Conservation (phyloP, 2,113 vertebrate species). For the Nerophis ophidion region DNA sequence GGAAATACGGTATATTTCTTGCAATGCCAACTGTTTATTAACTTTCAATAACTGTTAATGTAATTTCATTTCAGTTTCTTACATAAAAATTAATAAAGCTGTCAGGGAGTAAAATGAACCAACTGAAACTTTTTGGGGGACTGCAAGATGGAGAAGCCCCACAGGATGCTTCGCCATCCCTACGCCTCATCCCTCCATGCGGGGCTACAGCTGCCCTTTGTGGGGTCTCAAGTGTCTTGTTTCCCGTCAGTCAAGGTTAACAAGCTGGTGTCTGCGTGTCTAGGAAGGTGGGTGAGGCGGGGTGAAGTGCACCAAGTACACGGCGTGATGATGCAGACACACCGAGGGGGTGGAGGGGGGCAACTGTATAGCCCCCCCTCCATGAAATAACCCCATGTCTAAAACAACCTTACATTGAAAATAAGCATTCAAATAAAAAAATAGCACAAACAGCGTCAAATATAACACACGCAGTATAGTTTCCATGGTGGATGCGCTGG, state of each 20-base stretch:
- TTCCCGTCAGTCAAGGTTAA: conserved; percentile 73
- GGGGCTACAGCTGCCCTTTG: neutral
- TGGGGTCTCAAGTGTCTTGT: conserved; percentile 9
- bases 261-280: conserved; percentile 65
- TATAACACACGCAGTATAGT: conserved; percentile 16
- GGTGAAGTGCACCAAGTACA: conserved; percentile 52
- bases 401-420: conserved; percentile 47
- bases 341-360: conserved; percentile 13
- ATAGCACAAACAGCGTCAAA: conserved; percentile 2
- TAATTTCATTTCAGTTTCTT: too few relatives aligned
- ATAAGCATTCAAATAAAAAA: conserved; percentile 37
- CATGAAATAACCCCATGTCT: neutral
- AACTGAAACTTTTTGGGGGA: too few relatives aligned
- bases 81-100: too few relatives aligned
- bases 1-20: too few relatives aligned
- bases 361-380: neutral
- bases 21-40: too few relatives aligned
- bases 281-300: conserved; percentile 30
- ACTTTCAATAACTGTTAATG: too few relatives aligned
- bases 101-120: too few relatives aligned
- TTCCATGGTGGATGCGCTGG: conserved; percentile 58
- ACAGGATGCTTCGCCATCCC: too few relatives aligned
- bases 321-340: conserved; percentile 57
- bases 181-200: neutral
- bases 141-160: too few relatives aligned